Evolutionary conservation across 2,797 vertebrate genomes (phyloP), one percentile per base, ranked within the genome.

Genomic region (Phataginus tricuspis): DNA sequence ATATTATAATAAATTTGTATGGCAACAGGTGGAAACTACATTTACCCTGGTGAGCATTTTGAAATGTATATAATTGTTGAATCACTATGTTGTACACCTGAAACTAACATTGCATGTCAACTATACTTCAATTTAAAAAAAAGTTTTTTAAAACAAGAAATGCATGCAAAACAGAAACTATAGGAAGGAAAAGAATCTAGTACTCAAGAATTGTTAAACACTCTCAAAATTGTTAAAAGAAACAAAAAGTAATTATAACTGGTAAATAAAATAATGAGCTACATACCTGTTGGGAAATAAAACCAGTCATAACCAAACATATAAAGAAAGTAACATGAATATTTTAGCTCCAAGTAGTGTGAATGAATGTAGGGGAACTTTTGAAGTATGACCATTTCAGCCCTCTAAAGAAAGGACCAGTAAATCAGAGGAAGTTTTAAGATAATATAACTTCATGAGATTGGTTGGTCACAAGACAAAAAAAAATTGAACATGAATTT

Each of bases 271-370:
- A 86, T 71, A 86, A 85, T 51, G 59, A 86, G 13, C 37, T 89
- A 85, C 31, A 13, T 78, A 82, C 51, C 42, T 89, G 15, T 39
- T 64, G 55, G 87, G 83, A 92, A 90, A 93, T 14, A 63, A 93
- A 84, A 84, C 1, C 61, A 87, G 57, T 74, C 59, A 31, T 18
- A 3, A 31, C 5, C 74, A 95, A 89, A 80, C 64, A 72, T 29
- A 91, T 49, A 72, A 88, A 66, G 39, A 27, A 82, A 75, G 34
- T 51, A 86, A 29, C 53, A 75, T 15, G 29, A 55, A 82, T 13
- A 7, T 59, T 86, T 63, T 63, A 86, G 78, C 10, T 72, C 51
- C 74, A 63, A 90, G 45, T 21, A 89, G 25, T 0, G 2, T 53
- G 18, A 84, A 16, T 93, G 7, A 39, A 31, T 57, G 25, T 7